Evolutionary conservation across 1,140 invertebrate genomes (phyloP), one percentile per base, ranked within the genome.

Genomic region (Drosophila novamexicana): DNA sequence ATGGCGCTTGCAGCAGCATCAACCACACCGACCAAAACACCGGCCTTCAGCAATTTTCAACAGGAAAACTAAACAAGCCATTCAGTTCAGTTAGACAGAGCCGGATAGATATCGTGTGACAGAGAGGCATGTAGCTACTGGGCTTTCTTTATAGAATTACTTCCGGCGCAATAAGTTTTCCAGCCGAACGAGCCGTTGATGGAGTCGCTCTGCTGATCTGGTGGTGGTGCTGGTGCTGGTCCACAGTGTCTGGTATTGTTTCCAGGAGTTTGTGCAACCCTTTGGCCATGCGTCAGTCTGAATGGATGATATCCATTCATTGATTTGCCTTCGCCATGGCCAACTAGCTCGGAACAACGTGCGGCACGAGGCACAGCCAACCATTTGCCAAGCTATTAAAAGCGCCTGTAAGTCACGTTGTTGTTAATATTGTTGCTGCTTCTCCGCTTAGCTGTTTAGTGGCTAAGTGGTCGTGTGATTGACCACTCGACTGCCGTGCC

Each of bases 71-170:
- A 77, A 59, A 67, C 53, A 12, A 32, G 50, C 36, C 34, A 37
- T 18, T 50, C 42, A 57, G 32, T 18, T 50, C 42, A 57, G 32
- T 6, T 22, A 40, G 39, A 45, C 39, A 32, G 45, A 50, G 16
- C 36, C 22, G 34, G 39, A 32, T 1, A 9, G 29, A 42, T 56
- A 57, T 44, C 12, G 1, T 29, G 39, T 59, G 49, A 14, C n/a
- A 62, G 49, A 34, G 32, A 39, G 45, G 16, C 34, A 57, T 12
- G 44, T 16, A 36, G 50, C 59, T 44, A 76, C 42, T 8, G 39
- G 62, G 83, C 77, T 89, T 81, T 89, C 84, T 89, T 89, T 89
- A 89, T 89, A 81, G 84, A 89, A 89, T 89, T 89, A 89, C 84
- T 89, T 89, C 84, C 89, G 84, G 84, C 84, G 84, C 84, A 89